These are phyloP conservation scores for Macrobrachium rosenbergii DNA, from an alignment of 1,140 invertebrate genomes.

Conservation along the genomic window DNA sequence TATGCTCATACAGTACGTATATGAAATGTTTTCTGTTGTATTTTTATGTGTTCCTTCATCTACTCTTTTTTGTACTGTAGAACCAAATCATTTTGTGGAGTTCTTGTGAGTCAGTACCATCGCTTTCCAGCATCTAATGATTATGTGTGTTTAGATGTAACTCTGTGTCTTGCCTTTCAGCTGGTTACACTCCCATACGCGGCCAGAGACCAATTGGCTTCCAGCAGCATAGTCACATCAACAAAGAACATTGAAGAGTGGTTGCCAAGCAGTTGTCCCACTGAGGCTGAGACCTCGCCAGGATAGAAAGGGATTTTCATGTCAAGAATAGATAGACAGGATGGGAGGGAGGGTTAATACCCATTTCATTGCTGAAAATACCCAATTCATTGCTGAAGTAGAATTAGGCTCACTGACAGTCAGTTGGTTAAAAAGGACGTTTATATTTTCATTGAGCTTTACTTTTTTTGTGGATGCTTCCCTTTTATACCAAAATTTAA, in stretches of 20 bases:
- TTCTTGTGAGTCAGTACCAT: neutral
- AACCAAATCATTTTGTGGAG: neutral
- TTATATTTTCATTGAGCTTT: too few species aligned
- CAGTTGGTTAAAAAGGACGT: too few species aligned
- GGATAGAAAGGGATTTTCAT: neutral
- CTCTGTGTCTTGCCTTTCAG: slow-evolving; percentile 61
- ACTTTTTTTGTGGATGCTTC: too few species aligned
- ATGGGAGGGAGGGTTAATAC: neutral
- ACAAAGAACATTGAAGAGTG: slow-evolving; percentile 50
- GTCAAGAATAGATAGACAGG: too few species aligned
- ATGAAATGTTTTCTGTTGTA: too few species aligned
- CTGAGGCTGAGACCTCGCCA: neutral
- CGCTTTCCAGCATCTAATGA: neutral
- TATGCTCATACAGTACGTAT: too few species aligned
- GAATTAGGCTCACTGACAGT: too few species aligned
- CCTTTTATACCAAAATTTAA: too few species aligned
- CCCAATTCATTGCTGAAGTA: too few species aligned
- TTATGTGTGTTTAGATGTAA: slow-evolving; percentile 45
- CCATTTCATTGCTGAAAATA: too few species aligned
- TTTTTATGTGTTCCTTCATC: too few species aligned
- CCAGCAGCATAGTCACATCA: slow-evolving; percentile 41
- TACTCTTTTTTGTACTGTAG: too few species aligned
- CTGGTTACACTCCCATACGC: slow-evolving; percentile 56
- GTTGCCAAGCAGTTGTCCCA: neutral
- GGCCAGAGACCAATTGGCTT: slow-evolving; percentile 52